Evolutionary conservation across 2,888 invertebrate genomes (phyloP).

Genomic region (Ichneumoninae sp.): DNA sequence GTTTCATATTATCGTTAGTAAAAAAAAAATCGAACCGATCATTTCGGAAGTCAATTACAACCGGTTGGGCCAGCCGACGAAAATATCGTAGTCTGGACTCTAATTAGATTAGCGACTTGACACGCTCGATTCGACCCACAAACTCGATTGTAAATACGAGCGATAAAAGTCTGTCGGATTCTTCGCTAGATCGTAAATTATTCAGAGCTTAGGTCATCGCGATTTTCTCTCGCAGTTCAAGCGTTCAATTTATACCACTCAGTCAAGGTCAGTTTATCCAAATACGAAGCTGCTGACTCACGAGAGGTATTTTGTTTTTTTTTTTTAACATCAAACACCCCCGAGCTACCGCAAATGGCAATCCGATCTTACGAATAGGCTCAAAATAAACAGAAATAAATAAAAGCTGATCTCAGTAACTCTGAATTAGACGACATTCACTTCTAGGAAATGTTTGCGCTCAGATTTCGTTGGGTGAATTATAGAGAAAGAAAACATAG

Average conservation of each 20-base stretch:
- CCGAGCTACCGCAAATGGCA: not conserved
- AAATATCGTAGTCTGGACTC: not conserved
- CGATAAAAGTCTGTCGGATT: constrained; percentile 3
- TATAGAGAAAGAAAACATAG: not conserved
- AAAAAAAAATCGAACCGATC: not conserved
- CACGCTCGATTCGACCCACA: constrained; percentile 10
- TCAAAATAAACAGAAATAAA: not conserved
- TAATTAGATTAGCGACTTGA: not conserved
- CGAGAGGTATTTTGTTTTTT: not conserved
- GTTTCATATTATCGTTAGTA: not conserved
- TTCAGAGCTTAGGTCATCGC: not conserved
- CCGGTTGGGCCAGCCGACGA: not conserved
- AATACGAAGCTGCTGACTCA: not conserved
- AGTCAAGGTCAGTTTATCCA: constrained; percentile 11
- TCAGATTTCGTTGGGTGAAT: not conserved
- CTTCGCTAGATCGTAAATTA: constrained; percentile 16
- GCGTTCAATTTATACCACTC: not conserved
- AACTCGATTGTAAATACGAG: not conserved
- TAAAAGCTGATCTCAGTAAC: not conserved
- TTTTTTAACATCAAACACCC: not conserved
- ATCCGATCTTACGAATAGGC: not conserved
- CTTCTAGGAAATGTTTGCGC: not conserved
- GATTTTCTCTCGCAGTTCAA: constrained; percentile 3
- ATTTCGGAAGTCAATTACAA: constrained; percentile 2
- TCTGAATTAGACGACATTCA: not conserved